phyloP scores from a whole-genome alignment of 2,888 invertebrate species.

The Ormyrus thymus region DNA sequence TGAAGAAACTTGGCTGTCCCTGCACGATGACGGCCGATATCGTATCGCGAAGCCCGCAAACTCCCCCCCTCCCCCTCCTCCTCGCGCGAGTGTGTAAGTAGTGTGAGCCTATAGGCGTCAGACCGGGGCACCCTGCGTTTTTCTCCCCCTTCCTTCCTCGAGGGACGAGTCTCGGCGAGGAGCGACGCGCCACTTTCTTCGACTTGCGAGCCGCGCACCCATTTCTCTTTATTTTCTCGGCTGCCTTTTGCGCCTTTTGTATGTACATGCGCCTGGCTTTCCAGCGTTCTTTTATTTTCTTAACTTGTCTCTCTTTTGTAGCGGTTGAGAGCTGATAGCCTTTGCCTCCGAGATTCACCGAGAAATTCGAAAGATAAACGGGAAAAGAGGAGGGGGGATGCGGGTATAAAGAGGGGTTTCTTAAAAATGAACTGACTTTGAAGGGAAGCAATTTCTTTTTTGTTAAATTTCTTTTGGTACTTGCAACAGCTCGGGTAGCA shows the following conservation, averaged over 20 bases:
- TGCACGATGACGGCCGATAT: background rate
- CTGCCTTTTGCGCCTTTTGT: background rate
- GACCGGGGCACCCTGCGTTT: background rate
- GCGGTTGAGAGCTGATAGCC: too few species aligned
- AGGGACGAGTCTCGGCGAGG: constrained; percentile 6
- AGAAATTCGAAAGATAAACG: too few species aligned
- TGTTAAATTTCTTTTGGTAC: too few species aligned
- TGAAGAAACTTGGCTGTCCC: constrained; percentile 10
- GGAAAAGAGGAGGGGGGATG: too few species aligned
- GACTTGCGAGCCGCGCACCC: background rate
- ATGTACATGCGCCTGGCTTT: background rate
- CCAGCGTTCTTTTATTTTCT: background rate
- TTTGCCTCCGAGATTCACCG: too few species aligned
- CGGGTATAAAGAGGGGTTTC: too few species aligned
- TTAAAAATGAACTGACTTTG: too few species aligned
- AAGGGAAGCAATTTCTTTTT: too few species aligned
- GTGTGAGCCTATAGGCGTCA: background rate
- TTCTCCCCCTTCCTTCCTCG: background rate
- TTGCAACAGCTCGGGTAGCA: too few species aligned
- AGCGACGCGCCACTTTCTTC: constrained; percentile 9
- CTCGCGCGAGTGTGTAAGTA: background rate
- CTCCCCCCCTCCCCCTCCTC: background rate
- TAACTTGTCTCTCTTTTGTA: background rate
- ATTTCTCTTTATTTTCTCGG: constrained; percentile 19
- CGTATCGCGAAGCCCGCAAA: background rate